Conservation (phyloP, 2,113 vertebrate species). For the Dicaeum eximium region DNA sequence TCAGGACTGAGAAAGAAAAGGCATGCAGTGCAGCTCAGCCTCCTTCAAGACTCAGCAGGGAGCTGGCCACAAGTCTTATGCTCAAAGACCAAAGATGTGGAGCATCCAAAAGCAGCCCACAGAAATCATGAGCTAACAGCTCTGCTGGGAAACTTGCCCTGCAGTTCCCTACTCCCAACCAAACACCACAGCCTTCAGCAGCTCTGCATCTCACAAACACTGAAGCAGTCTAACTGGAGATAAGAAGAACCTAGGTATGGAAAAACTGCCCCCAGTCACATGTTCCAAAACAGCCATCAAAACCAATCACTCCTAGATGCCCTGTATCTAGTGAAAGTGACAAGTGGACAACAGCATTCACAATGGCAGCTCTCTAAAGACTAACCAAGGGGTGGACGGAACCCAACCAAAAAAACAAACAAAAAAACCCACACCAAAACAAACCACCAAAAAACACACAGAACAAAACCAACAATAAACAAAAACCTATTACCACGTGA, state of each 20-base stretch:
- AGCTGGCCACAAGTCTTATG: not conserved
- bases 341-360: not conserved
- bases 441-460: not conserved
- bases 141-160: not conserved
- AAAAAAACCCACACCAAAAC: too few species aligned
- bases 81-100: not conserved
- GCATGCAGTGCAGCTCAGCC: not conserved
- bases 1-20: not conserved
- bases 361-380: not conserved
- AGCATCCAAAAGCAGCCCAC: not conserved
- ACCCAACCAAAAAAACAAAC: not conserved
- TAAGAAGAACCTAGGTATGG: not conserved
- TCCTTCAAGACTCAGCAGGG: not conserved
- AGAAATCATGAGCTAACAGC: conserved; percentile 9
- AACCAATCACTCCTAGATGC: not conserved
- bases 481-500: not conserved
- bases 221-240: not conserved
- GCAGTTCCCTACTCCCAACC: not conserved
- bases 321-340: not conserved
- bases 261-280: not conserved
- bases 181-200: not conserved
- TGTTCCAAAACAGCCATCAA: not conserved
- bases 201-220: not conserved
- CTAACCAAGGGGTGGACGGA: not conserved
- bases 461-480: not conserved